phyloP scores from a whole-genome alignment of 2,888 invertebrate genomes.

The Acanthacorydalis orientalis region DNA sequence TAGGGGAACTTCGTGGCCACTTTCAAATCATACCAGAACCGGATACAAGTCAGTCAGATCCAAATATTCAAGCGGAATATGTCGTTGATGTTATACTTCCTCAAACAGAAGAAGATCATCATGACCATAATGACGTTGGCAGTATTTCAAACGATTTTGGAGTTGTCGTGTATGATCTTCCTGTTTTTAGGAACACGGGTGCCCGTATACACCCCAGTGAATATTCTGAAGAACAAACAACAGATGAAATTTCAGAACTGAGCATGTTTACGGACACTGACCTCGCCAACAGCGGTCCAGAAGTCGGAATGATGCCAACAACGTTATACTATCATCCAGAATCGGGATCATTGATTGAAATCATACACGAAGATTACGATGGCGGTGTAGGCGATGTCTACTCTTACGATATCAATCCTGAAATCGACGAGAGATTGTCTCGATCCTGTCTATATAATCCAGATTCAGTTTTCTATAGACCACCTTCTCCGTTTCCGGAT shows the following conservation, averaged over 20 bases:
- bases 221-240: background rate
- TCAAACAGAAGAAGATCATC: background rate
- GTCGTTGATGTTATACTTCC: slow-evolving; percentile 1
- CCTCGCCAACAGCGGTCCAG: background rate
- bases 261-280: slow-evolving; percentile 4
- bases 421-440: background rate
- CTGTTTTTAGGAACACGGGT: background rate
- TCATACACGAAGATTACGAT: slow-evolving; percentile 3
- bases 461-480: slow-evolving; percentile 3
- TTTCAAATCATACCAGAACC: too few relatives aligned
- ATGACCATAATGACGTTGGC: slow-evolving; percentile 1
- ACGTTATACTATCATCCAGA: background rate
- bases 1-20: too few relatives aligned
- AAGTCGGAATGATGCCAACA: background rate
- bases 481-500: slow-evolving; percentile 10
- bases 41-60: too few relatives aligned
- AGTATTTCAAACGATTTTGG: slow-evolving; percentile 4
- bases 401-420: slow-evolving; percentile 1
- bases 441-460: background rate
- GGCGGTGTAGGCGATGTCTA: background rate
- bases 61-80: background rate
- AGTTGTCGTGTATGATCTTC: background rate
- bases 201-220: background rate
- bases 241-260: slow-evolving; percentile 3
- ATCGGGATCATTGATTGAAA: background rate